These are phyloP conservation scores for Dorcus parallelipipedus DNA, from an alignment of 2,888 invertebrate species.

Conservation along the genomic window DNA sequence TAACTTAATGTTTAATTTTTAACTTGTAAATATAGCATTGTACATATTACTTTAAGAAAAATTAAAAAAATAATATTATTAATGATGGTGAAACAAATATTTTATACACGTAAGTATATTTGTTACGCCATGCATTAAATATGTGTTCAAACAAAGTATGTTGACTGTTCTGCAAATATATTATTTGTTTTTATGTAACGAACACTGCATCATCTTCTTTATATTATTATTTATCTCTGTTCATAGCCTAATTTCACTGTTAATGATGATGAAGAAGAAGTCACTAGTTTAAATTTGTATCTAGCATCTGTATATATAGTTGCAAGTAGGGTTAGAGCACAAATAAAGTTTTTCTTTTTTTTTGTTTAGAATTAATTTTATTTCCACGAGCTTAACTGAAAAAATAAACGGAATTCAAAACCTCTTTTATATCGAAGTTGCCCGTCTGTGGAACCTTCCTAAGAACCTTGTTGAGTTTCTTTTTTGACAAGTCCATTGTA, in stretches of 20 bases:
- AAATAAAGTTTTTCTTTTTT: slow-evolving; percentile 7
- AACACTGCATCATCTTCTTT: too few relatives aligned
- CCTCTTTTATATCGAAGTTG: slow-evolving; percentile 70
- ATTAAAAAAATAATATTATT: not conserved
- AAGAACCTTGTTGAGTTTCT: slow-evolving; percentile 61
- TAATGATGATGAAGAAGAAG: slow-evolving; percentile 1
- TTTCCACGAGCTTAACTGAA: slow-evolving; percentile 62
- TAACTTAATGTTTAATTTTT: slow-evolving; percentile 1
- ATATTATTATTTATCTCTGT: too few relatives aligned
- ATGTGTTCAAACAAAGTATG: not conserved
- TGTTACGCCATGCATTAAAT: not conserved
- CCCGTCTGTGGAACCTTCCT: slow-evolving; percentile 69
- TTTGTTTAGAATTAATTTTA: slow-evolving; percentile 2
- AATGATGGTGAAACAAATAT: too few relatives aligned
- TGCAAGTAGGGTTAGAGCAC: slow-evolving; percentile 10
- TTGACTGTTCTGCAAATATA: too few relatives aligned
- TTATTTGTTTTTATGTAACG: too few relatives aligned
- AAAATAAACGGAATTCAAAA: slow-evolving; percentile 78
- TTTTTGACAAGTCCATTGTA: slow-evolving; percentile 56
- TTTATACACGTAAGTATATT: too few relatives aligned
- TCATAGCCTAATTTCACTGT: too few relatives aligned
- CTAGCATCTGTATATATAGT: slow-evolving; percentile 15
- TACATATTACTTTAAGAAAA: not conserved
- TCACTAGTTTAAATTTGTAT: slow-evolving; percentile 19
- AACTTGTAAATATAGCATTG: not conserved